phyloP scores from a whole-genome alignment of 2,113 vertebrate species.

The Raja brachyura region DNA sequence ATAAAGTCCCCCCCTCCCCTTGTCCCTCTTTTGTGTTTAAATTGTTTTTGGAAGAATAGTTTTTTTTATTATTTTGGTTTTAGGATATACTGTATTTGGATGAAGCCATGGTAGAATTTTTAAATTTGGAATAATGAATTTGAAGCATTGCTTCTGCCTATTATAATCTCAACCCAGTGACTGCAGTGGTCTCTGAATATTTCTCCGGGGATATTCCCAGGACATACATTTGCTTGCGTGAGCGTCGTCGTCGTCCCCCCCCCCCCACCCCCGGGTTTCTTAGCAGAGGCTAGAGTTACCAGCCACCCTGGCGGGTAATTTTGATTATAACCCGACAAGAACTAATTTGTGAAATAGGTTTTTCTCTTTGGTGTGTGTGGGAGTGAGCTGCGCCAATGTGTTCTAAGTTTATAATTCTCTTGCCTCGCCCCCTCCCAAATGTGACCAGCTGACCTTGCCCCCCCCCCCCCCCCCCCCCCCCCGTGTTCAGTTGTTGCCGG shows the following conservation, averaged over 20 bases:
- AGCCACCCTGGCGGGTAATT: no score
- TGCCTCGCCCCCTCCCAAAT: neutral
- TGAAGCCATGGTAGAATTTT: slow-evolving; percentile 37
- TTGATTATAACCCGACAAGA: no score
- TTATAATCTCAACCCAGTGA: neutral
- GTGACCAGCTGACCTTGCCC: neutral
- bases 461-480: neutral
- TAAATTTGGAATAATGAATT: slow-evolving; percentile 34
- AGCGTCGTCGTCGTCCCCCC: no score
- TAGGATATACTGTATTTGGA: slow-evolving; percentile 38
- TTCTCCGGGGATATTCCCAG: slow-evolving; percentile 30
- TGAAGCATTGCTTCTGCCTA: neutral
- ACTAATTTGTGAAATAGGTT: neutral
- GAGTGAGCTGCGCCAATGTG: no score
- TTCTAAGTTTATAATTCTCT: neutral
- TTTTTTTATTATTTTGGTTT: slow-evolving; percentile 29
- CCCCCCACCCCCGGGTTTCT: no score
- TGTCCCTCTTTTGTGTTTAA: slow-evolving; percentile 8
- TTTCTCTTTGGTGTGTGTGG: neutral
- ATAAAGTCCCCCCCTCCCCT: neutral
- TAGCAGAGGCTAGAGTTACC: neutral
- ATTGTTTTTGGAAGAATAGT: slow-evolving; percentile 25
- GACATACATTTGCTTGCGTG: neutral
- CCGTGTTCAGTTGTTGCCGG: neutral
- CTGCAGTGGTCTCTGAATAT: slow-evolving; percentile 16